Base-by-base conservation (phyloP, 2,797 vertebrate species). In the Acanthiza pusilla region DNA sequence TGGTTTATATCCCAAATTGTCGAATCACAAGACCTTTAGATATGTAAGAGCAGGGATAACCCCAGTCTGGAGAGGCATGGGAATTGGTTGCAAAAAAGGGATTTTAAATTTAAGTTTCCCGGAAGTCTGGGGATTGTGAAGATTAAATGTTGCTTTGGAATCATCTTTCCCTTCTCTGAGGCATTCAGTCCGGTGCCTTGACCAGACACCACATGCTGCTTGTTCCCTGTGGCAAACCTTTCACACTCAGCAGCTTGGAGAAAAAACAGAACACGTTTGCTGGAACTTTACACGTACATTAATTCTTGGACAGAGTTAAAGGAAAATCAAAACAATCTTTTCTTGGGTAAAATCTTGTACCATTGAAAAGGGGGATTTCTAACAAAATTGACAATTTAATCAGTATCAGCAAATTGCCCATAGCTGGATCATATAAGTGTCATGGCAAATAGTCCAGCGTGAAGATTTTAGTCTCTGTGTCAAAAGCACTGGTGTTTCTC, bases 71-170 rank as follows among this genome's bases (percentile, higher is more conserved):
- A 81, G 62, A 68, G 32, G 11, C 73, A 73, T 22, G 45, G 74
- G 57, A 88, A 50, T 5, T 92, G 48, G 22, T 74, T 93, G 66
- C 79, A 89, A 78, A 66, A 89, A 68, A 84, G 58, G 55, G 36
- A 88, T 53, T 79, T 92, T 78, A 91, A 85, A 74, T 79, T 16
- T 23, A 63, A 65, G 38, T 82, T 95, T 96, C 85, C 88, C 83
- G 91, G 58, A 93, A 92, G 20, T 63, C 11, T 63, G 57, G 18
- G 66, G 60, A 77, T 29, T 86, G 30, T 70, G 45, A 88, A 70
- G 79, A 88, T 80, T 72, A 78, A 68, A 57, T 40, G 29, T 67
- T 90, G 34, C 61, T 94, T 90, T 85, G 79, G 60, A 93, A 58
- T 83, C 26, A 29, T 89, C 57, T 62, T 93, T 73, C 42, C 36